phyloP scores from a whole-genome alignment of 35 echinoderm and acorn worm genomes.

The Patiria miniata region DNA sequence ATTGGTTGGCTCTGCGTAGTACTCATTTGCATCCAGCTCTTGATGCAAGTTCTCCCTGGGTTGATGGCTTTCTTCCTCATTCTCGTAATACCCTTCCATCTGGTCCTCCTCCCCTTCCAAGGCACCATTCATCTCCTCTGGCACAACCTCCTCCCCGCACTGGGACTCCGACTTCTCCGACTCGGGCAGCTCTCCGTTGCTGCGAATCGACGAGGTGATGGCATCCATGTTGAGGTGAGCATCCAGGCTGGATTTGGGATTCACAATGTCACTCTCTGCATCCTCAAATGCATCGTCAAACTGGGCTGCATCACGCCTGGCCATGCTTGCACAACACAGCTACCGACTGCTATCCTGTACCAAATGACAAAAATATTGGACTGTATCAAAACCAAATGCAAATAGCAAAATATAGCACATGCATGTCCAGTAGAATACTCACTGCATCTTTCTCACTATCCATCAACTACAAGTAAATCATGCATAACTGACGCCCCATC shows the following conservation, averaged over 20 bases:
- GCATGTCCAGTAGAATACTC: too few species aligned
- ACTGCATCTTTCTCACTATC: too few species aligned
- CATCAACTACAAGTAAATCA: too few species aligned
- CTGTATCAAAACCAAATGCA: too few species aligned
- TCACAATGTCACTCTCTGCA: conserved; percentile 82
- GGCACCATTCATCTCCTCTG: conserved; percentile 41
- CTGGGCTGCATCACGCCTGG: conserved; percentile 71
- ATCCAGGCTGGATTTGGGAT: conserved; percentile 30
- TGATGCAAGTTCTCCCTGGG: conserved; percentile 34
- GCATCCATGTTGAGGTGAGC: conserved; percentile 38
- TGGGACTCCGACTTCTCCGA: conserved; percentile 72
- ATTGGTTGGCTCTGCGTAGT: conserved; percentile 28
- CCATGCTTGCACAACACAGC: conserved; percentile 49
- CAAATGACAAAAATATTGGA: not conserved
- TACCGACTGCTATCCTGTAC: not conserved
- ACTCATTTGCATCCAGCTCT: conserved; percentile 41
- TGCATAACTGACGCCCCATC: too few species aligned
- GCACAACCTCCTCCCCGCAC: conserved; percentile 36
- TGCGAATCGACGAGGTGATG: conserved; percentile 29
- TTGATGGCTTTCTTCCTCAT: conserved; percentile 47
- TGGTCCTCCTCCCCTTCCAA: conserved; percentile 29
- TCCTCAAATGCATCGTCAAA: conserved; percentile 93
- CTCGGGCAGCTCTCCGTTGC: conserved; percentile 87
- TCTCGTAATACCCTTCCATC: conserved; percentile 35
- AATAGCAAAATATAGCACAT: too few species aligned